Conservation (phyloP, 2,113 vertebrate species). For the Eolophus roseicapilla region DNA sequence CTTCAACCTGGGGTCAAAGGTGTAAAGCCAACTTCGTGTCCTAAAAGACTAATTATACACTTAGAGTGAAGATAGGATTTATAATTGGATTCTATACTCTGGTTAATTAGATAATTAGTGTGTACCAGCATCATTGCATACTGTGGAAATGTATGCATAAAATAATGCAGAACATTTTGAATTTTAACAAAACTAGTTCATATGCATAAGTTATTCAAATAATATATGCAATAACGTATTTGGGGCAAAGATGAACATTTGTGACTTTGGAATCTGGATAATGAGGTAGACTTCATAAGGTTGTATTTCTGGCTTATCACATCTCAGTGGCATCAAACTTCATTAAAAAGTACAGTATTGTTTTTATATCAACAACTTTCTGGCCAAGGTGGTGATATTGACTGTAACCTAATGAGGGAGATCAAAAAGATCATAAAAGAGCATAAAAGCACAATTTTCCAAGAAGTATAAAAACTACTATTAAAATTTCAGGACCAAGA, state of each 20-base stretch:
- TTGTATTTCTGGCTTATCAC: not conserved
- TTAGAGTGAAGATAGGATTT: slow-evolving; percentile 38
- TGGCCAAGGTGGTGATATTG: not conserved
- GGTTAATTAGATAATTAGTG: slow-evolving; percentile 74
- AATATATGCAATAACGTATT: not conserved
- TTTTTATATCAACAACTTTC: not conserved
- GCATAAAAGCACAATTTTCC: not conserved
- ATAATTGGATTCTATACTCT: slow-evolving; percentile 63
- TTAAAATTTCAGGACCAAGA: not conserved
- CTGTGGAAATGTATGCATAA: slow-evolving; percentile 5
- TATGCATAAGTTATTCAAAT: not conserved
- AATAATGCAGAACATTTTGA: slow-evolving; percentile 14
- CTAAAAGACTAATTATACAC: slow-evolving; percentile 56
- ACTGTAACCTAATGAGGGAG: not conserved
- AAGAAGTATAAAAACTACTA: not conserved
- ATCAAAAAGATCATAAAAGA: not conserved
- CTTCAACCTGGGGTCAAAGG: slow-evolving; percentile 59
- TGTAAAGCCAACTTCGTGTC: slow-evolving; percentile 57
- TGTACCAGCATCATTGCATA: not conserved
- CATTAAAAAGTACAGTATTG: not conserved
- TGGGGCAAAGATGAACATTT: not conserved
- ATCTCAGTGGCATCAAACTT: not conserved
- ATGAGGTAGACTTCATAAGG: not conserved
- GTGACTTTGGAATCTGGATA: not conserved
- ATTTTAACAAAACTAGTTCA: not conserved